Evolutionary conservation across 2,888 invertebrate genomes (phyloP).

Genomic region (Eupithecia vulgata): DNA sequence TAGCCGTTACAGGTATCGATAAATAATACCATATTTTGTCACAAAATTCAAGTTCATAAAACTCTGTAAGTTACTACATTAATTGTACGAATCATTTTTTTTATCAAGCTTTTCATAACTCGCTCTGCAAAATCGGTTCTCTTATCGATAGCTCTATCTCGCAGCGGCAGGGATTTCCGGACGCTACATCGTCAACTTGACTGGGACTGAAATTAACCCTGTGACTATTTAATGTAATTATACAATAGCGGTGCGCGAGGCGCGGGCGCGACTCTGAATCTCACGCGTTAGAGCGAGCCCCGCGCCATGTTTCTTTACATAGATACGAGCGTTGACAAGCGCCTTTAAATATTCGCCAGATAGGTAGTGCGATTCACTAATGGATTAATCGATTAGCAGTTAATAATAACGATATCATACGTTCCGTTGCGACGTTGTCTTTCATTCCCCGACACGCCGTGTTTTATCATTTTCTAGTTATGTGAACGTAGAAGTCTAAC

Average conservation of each 20-base stretch:
- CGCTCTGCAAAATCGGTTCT: background rate
- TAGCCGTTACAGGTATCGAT: conserved; percentile 20
- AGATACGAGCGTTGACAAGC: conserved; percentile 47
- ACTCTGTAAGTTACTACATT: conserved; percentile 15
- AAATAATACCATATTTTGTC: conserved; percentile 16
- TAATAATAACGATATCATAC: conserved; percentile 61
- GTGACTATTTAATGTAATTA: conserved; percentile 59
- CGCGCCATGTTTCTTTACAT: conserved; percentile 52
- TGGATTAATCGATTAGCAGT: conserved; percentile 61
- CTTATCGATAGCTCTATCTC: conserved; percentile 22
- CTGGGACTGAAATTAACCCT: conserved; percentile 74
- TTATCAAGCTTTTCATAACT: conserved; percentile 9
- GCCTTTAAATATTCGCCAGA: conserved; percentile 40
- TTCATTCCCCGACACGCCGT: conserved; percentile 58
- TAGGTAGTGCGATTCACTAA: conserved; percentile 49
- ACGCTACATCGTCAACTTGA: conserved; percentile 48
- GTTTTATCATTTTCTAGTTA: conserved; percentile 68
- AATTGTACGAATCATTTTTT: conserved; percentile 22
- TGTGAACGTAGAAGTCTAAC: conserved; percentile 76
- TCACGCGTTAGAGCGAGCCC: conserved; percentile 64
- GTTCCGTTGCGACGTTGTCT: conserved; percentile 55
- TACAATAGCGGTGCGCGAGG: conserved; percentile 60
- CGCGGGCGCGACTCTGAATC: conserved; percentile 69
- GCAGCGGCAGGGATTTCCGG: conserved; percentile 22
- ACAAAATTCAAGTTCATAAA: conserved; percentile 21